Conservation (phyloP, 2,113 vertebrate genomes). For the Poeciliopsis retropinna region DNA sequence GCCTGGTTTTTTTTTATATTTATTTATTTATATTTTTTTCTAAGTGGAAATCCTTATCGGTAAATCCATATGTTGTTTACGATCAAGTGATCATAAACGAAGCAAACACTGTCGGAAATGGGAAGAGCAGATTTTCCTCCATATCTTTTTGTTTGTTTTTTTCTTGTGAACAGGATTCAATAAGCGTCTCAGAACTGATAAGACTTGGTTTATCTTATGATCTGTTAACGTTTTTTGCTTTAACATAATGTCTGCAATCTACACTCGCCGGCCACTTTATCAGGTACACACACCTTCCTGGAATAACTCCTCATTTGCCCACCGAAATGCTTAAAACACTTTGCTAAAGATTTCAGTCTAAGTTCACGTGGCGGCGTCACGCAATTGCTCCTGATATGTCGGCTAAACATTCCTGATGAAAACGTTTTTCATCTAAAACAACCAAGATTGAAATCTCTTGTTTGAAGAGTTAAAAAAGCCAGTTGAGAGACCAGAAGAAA, state of each 20-base stretch:
- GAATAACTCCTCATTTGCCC: neutral
- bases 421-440: too few relatives aligned
- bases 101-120: constrained; percentile 1
- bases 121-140: neutral
- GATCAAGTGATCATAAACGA: neutral
- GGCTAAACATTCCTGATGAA: too few relatives aligned
- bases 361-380: neutral
- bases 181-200: neutral
- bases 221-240: neutral
- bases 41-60: constrained; percentile 13
- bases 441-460: too few relatives aligned
- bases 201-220: neutral
- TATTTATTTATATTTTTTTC: neutral
- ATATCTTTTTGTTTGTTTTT: neutral
- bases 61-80: constrained; percentile 13
- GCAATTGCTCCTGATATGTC: too few relatives aligned
- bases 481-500: too few relatives aligned
- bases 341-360: neutral
- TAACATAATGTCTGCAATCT: neutral
- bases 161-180: neutral
- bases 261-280: neutral
- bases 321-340: neutral
- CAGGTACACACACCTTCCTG: neutral
- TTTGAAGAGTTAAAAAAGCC: too few relatives aligned
- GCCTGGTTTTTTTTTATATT: too few relatives aligned